These are phyloP conservation scores for Silurus asotus DNA, from an alignment of 2,113 vertebrate genomes.

Conservation along the genomic window DNA sequence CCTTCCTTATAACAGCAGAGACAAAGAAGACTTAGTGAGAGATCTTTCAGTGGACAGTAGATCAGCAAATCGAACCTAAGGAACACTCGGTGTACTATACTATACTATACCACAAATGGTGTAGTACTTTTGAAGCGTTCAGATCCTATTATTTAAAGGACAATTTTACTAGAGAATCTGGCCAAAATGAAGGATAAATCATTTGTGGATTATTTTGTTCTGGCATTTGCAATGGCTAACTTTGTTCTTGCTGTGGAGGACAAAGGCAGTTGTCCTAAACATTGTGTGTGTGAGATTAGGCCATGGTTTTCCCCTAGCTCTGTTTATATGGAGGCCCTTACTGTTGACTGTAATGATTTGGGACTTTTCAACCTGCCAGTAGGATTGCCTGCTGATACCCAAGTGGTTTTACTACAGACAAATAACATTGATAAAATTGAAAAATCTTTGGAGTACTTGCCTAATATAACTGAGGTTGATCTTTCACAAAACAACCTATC, in stretches of 20 bases:
- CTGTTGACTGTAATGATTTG: conserved; percentile 95
- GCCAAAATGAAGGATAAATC: conserved; percentile 94
- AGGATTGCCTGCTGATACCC: conserved; percentile 84
- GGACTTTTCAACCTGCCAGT: conserved; percentile 84
- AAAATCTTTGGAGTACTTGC: conserved; percentile 81
- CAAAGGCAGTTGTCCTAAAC: conserved; percentile 83
- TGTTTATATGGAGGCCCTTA: conserved; percentile 90
- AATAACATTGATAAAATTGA: conserved; percentile 91
- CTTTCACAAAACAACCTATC: conserved; percentile 97
- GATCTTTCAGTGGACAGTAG: conserved; percentile 60
- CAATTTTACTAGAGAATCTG: conserved; percentile 70
- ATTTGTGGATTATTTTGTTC: conserved; percentile 79
- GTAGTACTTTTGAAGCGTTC: conserved; percentile 66
- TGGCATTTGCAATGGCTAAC: conserved; percentile 81
- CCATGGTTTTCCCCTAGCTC: conserved; percentile 97
- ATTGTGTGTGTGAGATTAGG: conserved; percentile 89
- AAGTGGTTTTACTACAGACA: conserved; percentile 92
- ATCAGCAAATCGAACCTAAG: conserved; percentile 53
- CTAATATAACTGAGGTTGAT: conserved; percentile 94
- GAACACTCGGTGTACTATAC: conserved; percentile 48
- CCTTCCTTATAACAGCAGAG: conserved; percentile 55
- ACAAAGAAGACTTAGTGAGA: conserved; percentile 56
- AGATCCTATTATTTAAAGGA: conserved; percentile 70
- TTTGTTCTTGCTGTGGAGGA: conserved; percentile 79
- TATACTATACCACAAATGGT: conserved; percentile 65